Base-by-base conservation (phyloP, 2,888 invertebrate species). In the Drepana falcataria region DNA sequence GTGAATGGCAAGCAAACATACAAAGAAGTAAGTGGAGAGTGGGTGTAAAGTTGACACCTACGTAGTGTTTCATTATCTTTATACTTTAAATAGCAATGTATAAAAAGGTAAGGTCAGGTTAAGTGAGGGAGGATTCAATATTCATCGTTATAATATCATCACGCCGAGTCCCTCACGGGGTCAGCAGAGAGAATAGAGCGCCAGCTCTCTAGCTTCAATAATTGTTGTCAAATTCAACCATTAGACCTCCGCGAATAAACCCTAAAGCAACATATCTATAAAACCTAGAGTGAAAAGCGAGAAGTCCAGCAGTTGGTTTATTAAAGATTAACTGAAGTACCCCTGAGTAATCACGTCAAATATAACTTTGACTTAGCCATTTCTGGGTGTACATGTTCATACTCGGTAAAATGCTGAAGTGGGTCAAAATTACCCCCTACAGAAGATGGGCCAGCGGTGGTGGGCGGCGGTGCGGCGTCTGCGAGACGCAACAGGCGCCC, bases 401-500 rank as follows among this genome's bases (percentile, higher is more conserved):
- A 9, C 9, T 1, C 6, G 44, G 60, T 64, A 67, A 65, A 61
- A 65, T 64, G 65, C 65, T 68, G 66, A 86, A 83, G 73, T 83
- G 75, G 83, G 81, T 86, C 83, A 83, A 76, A 83, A 81, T 80
- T 81, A 82, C 79, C 81, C 75, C 70, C 59, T 44, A 9, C 73
- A 77, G 77, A 73, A 79, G 71, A 74, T 81, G 78, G 77, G 73
- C 76, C 71, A 64, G 47, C 69, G 63, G 66, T 69, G 65, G 81
- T 81, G 83, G 84, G 84, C 77, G 87, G 81, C 74, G 67, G 76
- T 33, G 51, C 74, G 89, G 90, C 88, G 87, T 85, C 88, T 86
- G 73, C 76, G 76, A 81, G 89, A 82, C 88, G 90, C 90, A 89
- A 89, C 89, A 89, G 89, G 87, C 85, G 72, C 78, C 77, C 81